Base-by-base conservation (phyloP, 1,140 invertebrate species). In the Galendromus occidentalis region DNA sequence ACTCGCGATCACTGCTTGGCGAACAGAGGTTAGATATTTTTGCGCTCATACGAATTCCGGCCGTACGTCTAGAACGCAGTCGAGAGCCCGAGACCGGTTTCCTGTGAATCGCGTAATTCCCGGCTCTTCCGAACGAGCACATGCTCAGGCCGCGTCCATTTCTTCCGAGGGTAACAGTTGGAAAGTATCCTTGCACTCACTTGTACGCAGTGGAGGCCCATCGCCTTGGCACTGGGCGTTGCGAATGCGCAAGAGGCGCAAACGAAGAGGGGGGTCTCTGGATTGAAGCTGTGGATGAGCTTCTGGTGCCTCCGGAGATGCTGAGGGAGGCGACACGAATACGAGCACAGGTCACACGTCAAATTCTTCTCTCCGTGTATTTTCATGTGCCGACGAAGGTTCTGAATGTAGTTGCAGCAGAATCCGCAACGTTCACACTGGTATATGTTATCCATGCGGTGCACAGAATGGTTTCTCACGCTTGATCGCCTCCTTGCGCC, bases 261-360 rank as follows among this genome's bases (percentile, higher is more conserved):
- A 29, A 59, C 51, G 9, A 59, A 59, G 1, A 59, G 22, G 14
- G 51, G 51, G 20, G 25, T 1, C 14, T 59, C 51, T 22, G 51
- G 51, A 9, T 59, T 59, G 51, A 59, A 59, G 22, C 51, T 59
- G 33, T 59, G 51, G 14, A 59, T 33, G 25, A 59, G 33, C 25
- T 25, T 59, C 51, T 29, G 51, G 33, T 59, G 51, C 2, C 51
- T 25, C 6, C 51, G 51, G 33, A 59, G 51, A 25, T 59, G 51
- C 33, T 59, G 51, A 59, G 51, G 14, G 4, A 59, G 22, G 2
- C 51, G 51, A 59, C 51, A 59, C 1, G 22, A 29, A 9, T 59
- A 59, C 1, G 51, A 22, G 20, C 51, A 59, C 14, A 29, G 20
- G 14, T 59, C 51, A 59, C 51, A 59, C 6, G 17, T 17, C 14